Conservation (phyloP, 2,888 invertebrate species). For the Cosmorhoe ocellata region DNA sequence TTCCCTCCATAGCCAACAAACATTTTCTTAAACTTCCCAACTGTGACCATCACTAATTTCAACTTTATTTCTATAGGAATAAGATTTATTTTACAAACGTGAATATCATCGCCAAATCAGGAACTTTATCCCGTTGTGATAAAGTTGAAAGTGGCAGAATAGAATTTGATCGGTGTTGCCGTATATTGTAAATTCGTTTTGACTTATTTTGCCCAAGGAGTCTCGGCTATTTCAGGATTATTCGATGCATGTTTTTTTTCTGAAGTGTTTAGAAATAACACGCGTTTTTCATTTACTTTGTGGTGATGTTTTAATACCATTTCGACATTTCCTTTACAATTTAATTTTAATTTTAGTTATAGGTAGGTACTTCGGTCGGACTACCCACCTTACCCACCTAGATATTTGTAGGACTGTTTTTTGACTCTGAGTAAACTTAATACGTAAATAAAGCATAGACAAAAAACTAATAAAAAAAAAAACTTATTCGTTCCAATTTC, state of each 20-base stretch:
- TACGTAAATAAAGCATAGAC: no score
- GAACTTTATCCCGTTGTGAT: not conserved
- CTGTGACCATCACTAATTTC: not conserved
- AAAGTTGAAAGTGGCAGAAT: not conserved
- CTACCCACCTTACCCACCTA: no score
- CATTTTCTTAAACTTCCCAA: not conserved
- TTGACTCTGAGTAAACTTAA: no score
- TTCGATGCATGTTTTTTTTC: conserved; percentile 2
- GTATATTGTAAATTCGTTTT: conserved; percentile 12
- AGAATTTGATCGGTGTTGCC: not conserved
- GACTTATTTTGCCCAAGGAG: conserved; percentile 16
- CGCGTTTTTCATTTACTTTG: not conserved
- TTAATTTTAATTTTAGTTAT: no score
- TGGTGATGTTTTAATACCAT: not conserved
- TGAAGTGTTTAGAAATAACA: not conserved
- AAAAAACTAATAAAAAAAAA: no score
- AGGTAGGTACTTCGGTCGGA: no score
- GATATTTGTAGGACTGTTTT: no score
- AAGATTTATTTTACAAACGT: not conserved
- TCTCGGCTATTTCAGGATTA: conserved; percentile 10
- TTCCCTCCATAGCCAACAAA: not conserved
- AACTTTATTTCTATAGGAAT: not conserved
- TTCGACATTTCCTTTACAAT: no score
- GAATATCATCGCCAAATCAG: not conserved
- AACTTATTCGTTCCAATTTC: no score